Percentiles rank a stretch among this genome's conserved stretches.
phyloP scores from a whole-genome alignment of 2,113 vertebrate species.

The Tachycineta bicolor region DNA sequence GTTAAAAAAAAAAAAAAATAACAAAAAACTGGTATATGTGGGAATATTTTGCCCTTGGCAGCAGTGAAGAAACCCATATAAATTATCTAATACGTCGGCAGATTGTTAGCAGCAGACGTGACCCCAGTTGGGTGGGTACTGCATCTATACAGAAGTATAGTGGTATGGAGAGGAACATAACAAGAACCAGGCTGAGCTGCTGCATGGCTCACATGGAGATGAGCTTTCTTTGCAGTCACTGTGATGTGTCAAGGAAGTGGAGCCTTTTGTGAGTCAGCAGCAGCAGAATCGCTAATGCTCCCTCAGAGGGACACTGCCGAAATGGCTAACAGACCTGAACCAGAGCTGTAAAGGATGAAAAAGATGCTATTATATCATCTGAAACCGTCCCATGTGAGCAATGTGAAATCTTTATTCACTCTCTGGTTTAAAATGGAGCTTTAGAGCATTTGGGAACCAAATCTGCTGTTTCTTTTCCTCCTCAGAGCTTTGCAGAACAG shows the following conservation, averaged over 20 bases:
- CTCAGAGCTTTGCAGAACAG: not conserved
- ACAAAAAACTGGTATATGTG: not conserved
- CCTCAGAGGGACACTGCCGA: not conserved
- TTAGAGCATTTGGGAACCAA: not conserved
- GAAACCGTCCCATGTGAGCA: not conserved
- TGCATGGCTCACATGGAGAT: conserved; percentile 1
- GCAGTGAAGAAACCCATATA: conserved; percentile 28
- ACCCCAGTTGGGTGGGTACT: conserved; percentile 48
- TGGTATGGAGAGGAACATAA: conserved; percentile 12
- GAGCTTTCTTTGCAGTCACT: conserved; percentile 20
- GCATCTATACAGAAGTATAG: not conserved
- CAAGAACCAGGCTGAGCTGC: conserved; percentile 45
- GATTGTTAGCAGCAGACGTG: conserved; percentile 52
- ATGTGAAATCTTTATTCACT: not conserved
- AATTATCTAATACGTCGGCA: conserved; percentile 52
- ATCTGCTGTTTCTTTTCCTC: not conserved
- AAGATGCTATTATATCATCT: not conserved
- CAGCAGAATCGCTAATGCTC: not conserved
- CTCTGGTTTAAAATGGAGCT: not conserved
- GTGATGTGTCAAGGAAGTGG: conserved; percentile 50
- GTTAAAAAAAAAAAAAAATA: not conserved
- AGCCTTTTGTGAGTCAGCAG: conserved; percentile 37
- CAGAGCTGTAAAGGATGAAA: not conserved
- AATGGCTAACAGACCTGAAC: conserved; percentile 37
- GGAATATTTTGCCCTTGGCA: conserved; percentile 52